Conservation (phyloP, 2,113 vertebrate species). For the Erythrocercus mccallii region DNA sequence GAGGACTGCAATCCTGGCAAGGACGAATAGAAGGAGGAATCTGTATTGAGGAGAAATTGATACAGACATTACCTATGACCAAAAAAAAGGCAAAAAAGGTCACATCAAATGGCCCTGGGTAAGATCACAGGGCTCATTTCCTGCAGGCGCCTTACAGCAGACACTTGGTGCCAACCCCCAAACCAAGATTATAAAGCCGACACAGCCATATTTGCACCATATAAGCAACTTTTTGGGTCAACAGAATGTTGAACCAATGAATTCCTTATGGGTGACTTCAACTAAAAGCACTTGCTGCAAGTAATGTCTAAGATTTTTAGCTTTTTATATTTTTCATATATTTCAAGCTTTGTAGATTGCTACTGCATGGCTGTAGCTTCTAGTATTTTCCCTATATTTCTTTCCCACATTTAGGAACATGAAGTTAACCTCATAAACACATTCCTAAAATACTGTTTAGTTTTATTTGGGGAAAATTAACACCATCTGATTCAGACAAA, state of each 20-base stretch:
- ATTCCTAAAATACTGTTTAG: background rate
- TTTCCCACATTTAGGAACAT: background rate
- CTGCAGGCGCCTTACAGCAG: background rate
- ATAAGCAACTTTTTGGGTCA: background rate
- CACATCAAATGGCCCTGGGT: too few relatives aligned
- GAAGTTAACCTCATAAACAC: background rate
- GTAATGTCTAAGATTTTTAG: background rate
- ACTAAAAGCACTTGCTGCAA: background rate
- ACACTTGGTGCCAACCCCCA: background rate
- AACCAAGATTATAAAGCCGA: background rate
- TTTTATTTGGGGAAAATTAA: background rate
- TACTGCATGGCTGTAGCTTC: fast-evolving
- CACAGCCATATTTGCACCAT: background rate
- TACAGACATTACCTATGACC: too few relatives aligned
- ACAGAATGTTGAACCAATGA: fast-evolving
- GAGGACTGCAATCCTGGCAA: fast-evolving
- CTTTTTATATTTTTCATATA: background rate
- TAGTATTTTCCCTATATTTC: fast-evolving
- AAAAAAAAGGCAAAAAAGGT: background rate
- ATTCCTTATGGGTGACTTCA: background rate
- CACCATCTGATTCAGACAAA: background rate
- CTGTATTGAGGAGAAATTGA: background rate
- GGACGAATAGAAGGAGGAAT: background rate
- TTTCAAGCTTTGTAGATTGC: too few relatives aligned
- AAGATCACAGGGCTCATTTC: background rate